Evolutionary conservation across 2,113 vertebrate species (phyloP).

Genomic region (Pelobates fuscus): DNA sequence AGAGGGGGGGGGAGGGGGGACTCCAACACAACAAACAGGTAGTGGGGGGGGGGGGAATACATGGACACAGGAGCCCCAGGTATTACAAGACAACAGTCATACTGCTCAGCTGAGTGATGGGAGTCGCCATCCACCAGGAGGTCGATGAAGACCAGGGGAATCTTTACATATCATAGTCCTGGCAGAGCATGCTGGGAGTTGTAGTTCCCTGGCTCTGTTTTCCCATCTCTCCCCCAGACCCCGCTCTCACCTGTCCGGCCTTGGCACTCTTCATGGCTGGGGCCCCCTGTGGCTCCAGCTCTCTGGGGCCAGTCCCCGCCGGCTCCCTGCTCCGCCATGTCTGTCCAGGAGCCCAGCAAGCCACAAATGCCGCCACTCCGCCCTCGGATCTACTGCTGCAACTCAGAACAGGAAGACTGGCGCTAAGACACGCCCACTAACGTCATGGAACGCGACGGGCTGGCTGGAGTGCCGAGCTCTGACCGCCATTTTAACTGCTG

Average conservation of each 20-base stretch:
- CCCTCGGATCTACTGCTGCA: background rate
- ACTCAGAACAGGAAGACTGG: background rate
- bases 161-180: too few species aligned
- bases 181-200: too few species aligned
- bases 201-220: too few species aligned
- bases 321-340: constrained; percentile 37
- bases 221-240: too few species aligned
- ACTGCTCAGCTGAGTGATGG: too few species aligned
- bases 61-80: too few species aligned
- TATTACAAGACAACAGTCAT: too few species aligned
- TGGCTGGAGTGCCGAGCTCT: too few species aligned
- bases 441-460: background rate
- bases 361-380: background rate
- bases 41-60: background rate
- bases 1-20: background rate
- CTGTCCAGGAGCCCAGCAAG: background rate
- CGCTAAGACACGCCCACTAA: background rate
- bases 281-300: background rate
- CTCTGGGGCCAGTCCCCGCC: constrained; percentile 7
- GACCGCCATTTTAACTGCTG: constrained; percentile 21
- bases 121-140: too few species aligned
- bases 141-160: too few species aligned
- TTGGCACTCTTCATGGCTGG: background rate
- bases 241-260: background rate
- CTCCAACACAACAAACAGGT: background rate